Evolutionary conservation across 2,888 invertebrate species (phyloP), one percentile per base, ranked within the genome.

Genomic region (Morpho deidamia): DNA sequence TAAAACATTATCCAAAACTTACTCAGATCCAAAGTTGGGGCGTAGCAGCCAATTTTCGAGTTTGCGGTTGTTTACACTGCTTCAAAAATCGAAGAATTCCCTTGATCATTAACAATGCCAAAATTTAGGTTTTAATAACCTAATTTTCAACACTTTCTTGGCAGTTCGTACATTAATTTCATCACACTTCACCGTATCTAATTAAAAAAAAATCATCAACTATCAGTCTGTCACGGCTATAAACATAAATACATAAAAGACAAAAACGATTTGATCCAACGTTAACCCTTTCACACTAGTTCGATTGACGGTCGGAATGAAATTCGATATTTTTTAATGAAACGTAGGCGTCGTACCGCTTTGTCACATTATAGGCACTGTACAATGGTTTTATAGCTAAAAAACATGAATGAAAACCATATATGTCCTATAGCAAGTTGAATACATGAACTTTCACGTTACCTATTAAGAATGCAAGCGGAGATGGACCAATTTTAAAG

Each of bases 251-350:
- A 84, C 23, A 23, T 83, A 71, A 67, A 67, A 70, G 53, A 51
- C 33, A 72, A 76, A 83, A 81, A 78, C 79, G 77, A 72, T 80
- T 83, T 81, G 78, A 83, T 78, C 79, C 82, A 79, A 72, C 74
- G 72, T 71, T 70, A 70, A 67, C 67, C 64, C 65, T 60, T 70
- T 71, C 69, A 66, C 65, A 61, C 68, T 63, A 63, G 64, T 67
- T 68, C 71, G 78, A 69, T 81, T 84, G 83, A 82, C 77, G 80
- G 81, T 78, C 76, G 71, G 72, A 76, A 68, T 78, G 88, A 79
- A 88, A 88, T 81, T 75, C 74, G 88, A 88, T 87, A 87, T 83
- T 83, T 81, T 72, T 67, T 71, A 72, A 68, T 71, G 70, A 67
- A 67, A 72, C 59, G 69, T 68, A 69, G 75, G 75, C 76, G 74